phyloP scores from a whole-genome alignment of 2,888 invertebrate species.

The Acrocyrtus sp. region DNA sequence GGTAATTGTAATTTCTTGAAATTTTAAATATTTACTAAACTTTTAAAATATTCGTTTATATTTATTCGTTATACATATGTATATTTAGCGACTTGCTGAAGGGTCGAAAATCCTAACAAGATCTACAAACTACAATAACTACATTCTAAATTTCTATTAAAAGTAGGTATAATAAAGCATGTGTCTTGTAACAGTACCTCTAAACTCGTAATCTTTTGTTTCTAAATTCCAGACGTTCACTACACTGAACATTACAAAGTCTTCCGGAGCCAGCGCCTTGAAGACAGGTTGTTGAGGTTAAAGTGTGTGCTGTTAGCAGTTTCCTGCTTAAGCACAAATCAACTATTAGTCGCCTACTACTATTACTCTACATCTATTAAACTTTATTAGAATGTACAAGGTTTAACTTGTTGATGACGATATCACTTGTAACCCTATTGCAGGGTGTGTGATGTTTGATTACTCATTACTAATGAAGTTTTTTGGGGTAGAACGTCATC shows the following conservation, averaged over 20 bases:
- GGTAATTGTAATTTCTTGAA: slow-evolving; percentile 52
- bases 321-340: slow-evolving; percentile 9
- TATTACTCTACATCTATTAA: slow-evolving; percentile 7
- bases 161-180: no score
- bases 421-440: slow-evolving; percentile 40
- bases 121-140: slow-evolving; percentile 92
- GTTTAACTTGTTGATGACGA: slow-evolving; percentile 38
- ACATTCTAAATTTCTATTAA: no score
- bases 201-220: background rate
- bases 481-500: no score
- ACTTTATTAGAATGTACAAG: slow-evolving; percentile 11
- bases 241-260: slow-evolving; percentile 69
- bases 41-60: background rate
- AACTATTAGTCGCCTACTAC: background rate
- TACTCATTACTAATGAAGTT: no score
- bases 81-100: slow-evolving; percentile 71
- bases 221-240: slow-evolving; percentile 66
- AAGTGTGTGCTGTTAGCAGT: slow-evolving; percentile 48
- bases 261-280: slow-evolving; percentile 67
- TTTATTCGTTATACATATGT: background rate
- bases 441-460: slow-evolving; percentile 37
- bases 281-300: slow-evolving; percentile 73
- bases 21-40: background rate
- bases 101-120: slow-evolving; percentile 76
- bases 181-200: background rate